phyloP scores from a whole-genome alignment of 30 jellyfish, hydroid and myxozoan genomes.

The Calvadosia cruxmelitensis region DNA sequence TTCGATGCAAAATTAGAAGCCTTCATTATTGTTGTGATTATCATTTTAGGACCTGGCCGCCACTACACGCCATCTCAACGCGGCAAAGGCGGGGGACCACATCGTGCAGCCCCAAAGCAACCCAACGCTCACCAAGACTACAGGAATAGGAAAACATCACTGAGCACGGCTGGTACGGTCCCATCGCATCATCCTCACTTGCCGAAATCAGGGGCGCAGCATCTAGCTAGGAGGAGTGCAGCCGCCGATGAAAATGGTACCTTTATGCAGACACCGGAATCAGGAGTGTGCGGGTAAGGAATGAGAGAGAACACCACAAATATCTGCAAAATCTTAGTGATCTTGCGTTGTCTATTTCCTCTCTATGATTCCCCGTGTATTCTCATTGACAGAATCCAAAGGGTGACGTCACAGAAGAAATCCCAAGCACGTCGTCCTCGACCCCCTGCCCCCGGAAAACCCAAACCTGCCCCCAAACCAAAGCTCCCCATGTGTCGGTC shows the following conservation, averaged over 20 bases:
- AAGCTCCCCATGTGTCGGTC: constrained; percentile 68
- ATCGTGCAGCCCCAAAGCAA: constrained; percentile 8
- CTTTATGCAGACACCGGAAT: constrained; percentile 88
- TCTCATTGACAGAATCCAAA: constrained; percentile 30
- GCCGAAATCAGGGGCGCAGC: constrained; percentile 83
- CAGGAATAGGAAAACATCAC: constrained; percentile 47
- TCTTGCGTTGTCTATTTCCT: neutral
- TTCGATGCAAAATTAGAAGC: too few species aligned
- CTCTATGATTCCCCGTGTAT: neutral
- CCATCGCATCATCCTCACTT: constrained; percentile 65
- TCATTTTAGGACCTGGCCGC: constrained; percentile 54
- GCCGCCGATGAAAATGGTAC: constrained; percentile 32
- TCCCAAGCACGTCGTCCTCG: constrained; percentile 72
- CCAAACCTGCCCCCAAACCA: constrained; percentile 88
- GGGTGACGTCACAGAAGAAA: constrained; percentile 42
- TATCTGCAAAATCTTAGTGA: neutral
- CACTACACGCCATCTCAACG: constrained; percentile 18
- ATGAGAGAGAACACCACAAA: neutral
- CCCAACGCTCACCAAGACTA: constrained; percentile 7
- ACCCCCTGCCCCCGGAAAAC: constrained; percentile 71
- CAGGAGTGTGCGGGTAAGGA: constrained; percentile 94
- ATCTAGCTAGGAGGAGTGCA: constrained; percentile 55
- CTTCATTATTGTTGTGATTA: neutral
- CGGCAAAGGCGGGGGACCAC: constrained; percentile 2
- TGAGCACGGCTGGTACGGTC: constrained; percentile 45